Percentiles rank a stretch among this genome's conserved stretches.
These are phyloP conservation scores for Catamblyrhynchus diadema DNA, from an alignment of 2,797 vertebrate species.

Conservation along the genomic window DNA sequence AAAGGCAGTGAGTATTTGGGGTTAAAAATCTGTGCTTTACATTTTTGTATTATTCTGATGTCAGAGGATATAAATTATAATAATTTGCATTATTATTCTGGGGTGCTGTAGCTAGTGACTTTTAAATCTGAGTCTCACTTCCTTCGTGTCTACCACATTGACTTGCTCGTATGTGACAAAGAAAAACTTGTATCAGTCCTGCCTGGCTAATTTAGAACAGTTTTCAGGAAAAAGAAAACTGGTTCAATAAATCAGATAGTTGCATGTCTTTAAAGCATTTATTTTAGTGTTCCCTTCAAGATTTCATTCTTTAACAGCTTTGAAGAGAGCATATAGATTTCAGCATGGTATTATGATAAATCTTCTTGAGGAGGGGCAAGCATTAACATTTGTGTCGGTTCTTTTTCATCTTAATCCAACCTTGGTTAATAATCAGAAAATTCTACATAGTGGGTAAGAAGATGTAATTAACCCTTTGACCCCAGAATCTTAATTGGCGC, in stretches of 20 bases:
- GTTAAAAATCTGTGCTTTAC: slow-evolving; percentile 52
- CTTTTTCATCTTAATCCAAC: slow-evolving; percentile 82
- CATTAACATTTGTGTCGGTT: slow-evolving; percentile 77
- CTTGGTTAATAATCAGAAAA: slow-evolving; percentile 84
- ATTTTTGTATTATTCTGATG: slow-evolving; percentile 59
- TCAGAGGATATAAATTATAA: slow-evolving; percentile 67
- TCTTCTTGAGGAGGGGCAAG: slow-evolving; percentile 74
- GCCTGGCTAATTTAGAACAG: slow-evolving; percentile 50
- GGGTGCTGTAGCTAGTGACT: slow-evolving; percentile 50
- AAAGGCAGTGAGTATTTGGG: slow-evolving; percentile 31
- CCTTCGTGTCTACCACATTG: slow-evolving; percentile 28
- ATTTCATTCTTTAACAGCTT: slow-evolving; percentile 73
- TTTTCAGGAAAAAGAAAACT: slow-evolving; percentile 69
- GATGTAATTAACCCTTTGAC: slow-evolving; percentile 91
- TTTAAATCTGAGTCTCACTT: slow-evolving; percentile 44
- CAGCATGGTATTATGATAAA: slow-evolving; percentile 76
- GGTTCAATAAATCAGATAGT: slow-evolving; percentile 65
- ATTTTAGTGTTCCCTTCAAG: slow-evolving; percentile 70
- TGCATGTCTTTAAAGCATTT: slow-evolving; percentile 64
- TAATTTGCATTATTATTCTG: slow-evolving; percentile 69
- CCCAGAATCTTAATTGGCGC: slow-evolving; percentile 82
- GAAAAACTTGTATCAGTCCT: slow-evolving; percentile 49
- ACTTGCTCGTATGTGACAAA: slow-evolving; percentile 63
- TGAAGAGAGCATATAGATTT: slow-evolving; percentile 74
- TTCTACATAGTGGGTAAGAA: slow-evolving; percentile 84